Base-by-base conservation (phyloP, 2,113 vertebrate species). In the Rhegmatorhina hoffmannsi region DNA sequence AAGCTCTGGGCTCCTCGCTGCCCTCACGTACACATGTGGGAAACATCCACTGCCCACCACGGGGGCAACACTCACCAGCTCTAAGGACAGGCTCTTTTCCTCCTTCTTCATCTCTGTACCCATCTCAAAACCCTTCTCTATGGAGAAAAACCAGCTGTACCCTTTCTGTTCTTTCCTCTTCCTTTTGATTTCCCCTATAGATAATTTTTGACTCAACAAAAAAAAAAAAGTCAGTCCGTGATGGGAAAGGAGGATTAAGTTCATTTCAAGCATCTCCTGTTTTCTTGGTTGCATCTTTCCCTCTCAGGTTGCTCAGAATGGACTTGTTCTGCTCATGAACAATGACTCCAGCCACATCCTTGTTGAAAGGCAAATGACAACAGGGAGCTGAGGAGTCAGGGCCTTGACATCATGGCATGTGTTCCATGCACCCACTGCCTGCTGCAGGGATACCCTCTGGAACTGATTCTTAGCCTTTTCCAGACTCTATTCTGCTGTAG, bases 11-110 rank as follows among this genome's bases (percentile, higher is more conserved):
- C 84, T 92, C 92, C 83, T 88, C 56, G 52, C 76, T 87, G 85
- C 83, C 88, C 92, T 94, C 85, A 90, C 88, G 52, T 95, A 90
- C 79, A 73, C 76, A 46, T 4, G 52, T 81, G 76, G 76, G 87
- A 90, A 95, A 84, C 79, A 78, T 44, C 85, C 83, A 63, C 76
- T n/a, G 60, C 70, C 90, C 90, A 90, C 68, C 52, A 11, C 4
- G 4, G 46, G 9, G 52, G 68, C 73, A 90, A 34, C 44, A 6
- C 28, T 55, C 56, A 53, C 56, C 90, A 87, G 6, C 29, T 33
- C 9, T 5, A 74, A 90, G 36, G 49, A 77, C 2, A 47, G 25
- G 36, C 8, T 40, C 33, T 67, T 62, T 44, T 58, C 25, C 25
- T 49, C 21, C 19, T 62, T 34, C 53, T 69, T 77, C 49, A 44